Evolutionary conservation across 1,140 invertebrate species (phyloP).

Genomic region (Zeugodacus cucurbitae): DNA sequence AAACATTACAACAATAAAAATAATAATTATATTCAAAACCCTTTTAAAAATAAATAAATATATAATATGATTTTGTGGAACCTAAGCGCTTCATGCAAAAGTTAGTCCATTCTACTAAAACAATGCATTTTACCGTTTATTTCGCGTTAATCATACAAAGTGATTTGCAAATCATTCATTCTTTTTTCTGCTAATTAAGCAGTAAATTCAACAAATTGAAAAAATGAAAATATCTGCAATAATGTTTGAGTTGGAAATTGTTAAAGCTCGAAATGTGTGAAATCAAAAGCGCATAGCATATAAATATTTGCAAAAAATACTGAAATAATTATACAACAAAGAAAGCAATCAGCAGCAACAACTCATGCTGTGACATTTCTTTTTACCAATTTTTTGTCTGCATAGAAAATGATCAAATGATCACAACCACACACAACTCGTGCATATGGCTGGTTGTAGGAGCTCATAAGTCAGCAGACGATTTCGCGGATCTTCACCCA

Average conservation of each 20-base stretch:
- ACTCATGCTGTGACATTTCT: not conserved
- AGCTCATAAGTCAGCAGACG: not conserved
- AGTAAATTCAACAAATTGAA: not conserved
- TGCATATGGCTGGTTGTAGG: not conserved
- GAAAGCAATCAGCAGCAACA: not conserved
- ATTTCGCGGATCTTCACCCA: constrained; percentile 23
- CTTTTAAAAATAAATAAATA: no score
- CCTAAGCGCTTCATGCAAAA: no score
- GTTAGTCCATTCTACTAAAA: no score
- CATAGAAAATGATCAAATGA: not conserved
- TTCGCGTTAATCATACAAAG: no score
- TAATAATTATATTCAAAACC: no score
- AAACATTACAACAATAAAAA: no score
- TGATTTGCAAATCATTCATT: no score
- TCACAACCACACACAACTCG: not conserved
- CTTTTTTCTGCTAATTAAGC: not conserved
- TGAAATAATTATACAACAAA: not conserved
- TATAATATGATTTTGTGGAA: no score
- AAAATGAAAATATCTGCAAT: not conserved
- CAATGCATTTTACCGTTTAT: no score
- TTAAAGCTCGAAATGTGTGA: not conserved
- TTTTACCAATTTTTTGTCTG: not conserved
- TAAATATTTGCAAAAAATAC: not conserved
- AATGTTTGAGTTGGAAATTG: not conserved
- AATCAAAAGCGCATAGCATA: not conserved